Evolutionary conservation across 2,797 vertebrate species (phyloP).

Genomic region (Thunnus albacares): DNA sequence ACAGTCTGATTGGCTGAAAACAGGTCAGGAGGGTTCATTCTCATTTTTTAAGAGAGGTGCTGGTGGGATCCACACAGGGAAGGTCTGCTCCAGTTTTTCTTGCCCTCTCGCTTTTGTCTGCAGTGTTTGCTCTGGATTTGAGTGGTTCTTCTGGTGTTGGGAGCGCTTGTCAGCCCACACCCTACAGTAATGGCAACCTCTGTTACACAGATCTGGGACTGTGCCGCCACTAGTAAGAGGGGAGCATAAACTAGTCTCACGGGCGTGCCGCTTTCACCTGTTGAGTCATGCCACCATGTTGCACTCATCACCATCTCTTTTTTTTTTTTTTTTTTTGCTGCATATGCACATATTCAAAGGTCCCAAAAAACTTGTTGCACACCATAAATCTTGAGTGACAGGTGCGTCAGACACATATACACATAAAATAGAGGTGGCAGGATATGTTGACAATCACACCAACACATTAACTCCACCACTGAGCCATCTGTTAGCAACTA

Average conservation of each 20-base stretch:
- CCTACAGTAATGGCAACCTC: slow-evolving; percentile 63
- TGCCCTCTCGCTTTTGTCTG: slow-evolving; percentile 68
- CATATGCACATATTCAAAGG: slow-evolving; percentile 18
- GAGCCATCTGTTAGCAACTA: slow-evolving; percentile 28
- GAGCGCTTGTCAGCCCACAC: slow-evolving; percentile 72
- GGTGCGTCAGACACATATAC: slow-evolving; percentile 15
- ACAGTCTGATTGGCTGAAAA: slow-evolving; percentile 58
- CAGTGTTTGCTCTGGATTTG: slow-evolving; percentile 77
- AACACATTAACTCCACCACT: slow-evolving; percentile 3
- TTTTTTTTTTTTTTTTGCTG: slow-evolving; percentile 14
- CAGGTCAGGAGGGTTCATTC: slow-evolving; percentile 74
- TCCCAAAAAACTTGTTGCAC: neutral
- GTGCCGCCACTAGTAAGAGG: slow-evolving; percentile 43
- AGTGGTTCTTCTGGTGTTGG: slow-evolving; percentile 62
- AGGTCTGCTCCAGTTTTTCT: slow-evolving; percentile 71
- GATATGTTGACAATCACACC: slow-evolving; percentile 13
- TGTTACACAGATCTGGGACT: slow-evolving; percentile 55
- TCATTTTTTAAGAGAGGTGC: slow-evolving; percentile 57
- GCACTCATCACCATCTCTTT: slow-evolving; percentile 39
- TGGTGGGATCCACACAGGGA: slow-evolving; percentile 62
- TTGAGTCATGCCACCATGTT: slow-evolving; percentile 77
- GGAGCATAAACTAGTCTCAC: slow-evolving; percentile 59
- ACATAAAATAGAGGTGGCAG: slow-evolving; percentile 5
- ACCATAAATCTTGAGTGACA: slow-evolving; percentile 7
- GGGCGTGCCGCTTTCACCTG: slow-evolving; percentile 78